Conservation (phyloP, 2,113 vertebrate genomes). For the Odocoileus hemionus region DNA sequence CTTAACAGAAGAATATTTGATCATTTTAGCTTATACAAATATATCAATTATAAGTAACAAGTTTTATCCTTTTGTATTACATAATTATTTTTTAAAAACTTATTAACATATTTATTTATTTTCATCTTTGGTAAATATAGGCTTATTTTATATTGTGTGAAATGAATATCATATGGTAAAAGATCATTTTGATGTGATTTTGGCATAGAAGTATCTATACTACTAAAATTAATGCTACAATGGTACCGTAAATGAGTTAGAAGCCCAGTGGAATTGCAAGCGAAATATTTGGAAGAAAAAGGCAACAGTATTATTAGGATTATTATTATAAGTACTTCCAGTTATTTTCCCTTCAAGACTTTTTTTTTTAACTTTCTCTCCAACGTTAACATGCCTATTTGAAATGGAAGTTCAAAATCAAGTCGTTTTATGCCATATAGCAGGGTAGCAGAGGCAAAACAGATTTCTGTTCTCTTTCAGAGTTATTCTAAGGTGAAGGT, state of each 20-base stretch:
- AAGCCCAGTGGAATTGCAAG: not conserved
- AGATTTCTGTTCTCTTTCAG: not conserved
- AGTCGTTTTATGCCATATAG: not conserved
- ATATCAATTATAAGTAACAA: not conserved
- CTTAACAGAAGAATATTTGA: not conserved
- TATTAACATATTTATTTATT: constrained; percentile 8
- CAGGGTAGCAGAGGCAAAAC: not conserved
- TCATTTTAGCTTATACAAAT: not conserved
- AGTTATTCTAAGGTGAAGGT: not conserved
- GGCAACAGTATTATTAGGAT: not conserved
- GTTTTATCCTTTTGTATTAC: not conserved
- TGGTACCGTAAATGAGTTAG: not conserved
- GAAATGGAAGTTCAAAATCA: not conserved
- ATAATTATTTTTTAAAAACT: not conserved
- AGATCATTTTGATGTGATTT: not conserved
- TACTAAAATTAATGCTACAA: not conserved
- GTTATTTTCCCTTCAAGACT: not conserved
- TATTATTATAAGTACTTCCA: not conserved
- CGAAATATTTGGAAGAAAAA: not conserved
- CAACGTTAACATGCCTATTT: not conserved
- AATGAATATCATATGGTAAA: not conserved
- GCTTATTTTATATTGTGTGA: not conserved
- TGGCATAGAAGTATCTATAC: not conserved
- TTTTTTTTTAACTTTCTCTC: not conserved
- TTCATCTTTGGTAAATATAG: not conserved